Evolutionary conservation across 2,113 vertebrate genomes (phyloP).

Genomic region (Paradoxurus hermaphroditus): DNA sequence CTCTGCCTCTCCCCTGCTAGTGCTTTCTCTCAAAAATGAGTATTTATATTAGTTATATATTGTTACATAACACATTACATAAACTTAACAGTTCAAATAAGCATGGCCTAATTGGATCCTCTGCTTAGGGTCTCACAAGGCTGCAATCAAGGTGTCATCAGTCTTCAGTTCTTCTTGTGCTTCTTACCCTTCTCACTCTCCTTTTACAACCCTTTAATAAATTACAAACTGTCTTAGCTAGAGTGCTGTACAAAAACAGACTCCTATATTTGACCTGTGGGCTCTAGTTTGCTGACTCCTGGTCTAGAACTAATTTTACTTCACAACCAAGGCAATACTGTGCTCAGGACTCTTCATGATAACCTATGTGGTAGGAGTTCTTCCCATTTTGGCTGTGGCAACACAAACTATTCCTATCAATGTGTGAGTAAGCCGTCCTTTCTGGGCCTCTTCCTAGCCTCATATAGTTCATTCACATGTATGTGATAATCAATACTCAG

Average conservation of each 20-base stretch:
- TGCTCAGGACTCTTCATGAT: background rate
- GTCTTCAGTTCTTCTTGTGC: background rate
- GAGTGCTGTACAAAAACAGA: background rate
- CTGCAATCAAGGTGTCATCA: too few species aligned
- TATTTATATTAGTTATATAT: too few species aligned
- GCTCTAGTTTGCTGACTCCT: background rate
- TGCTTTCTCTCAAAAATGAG: too few species aligned
- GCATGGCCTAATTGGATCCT: too few species aligned
- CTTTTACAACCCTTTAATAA: background rate
- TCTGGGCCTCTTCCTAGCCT: background rate
- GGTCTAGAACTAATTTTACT: background rate
- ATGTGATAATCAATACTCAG: background rate
- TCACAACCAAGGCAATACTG: background rate
- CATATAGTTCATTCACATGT: background rate
- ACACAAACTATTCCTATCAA: background rate
- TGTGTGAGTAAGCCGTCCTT: background rate
- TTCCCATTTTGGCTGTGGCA: background rate
- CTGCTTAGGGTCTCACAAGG: too few species aligned
- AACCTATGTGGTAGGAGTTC: background rate
- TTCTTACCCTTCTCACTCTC: background rate
- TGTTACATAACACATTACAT: too few species aligned
- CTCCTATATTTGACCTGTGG: background rate
- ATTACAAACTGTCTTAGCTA: background rate
- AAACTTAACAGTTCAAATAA: too few species aligned
- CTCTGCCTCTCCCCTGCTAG: too few species aligned